Conservation (phyloP, 2,113 vertebrate species). For the Anoplopoma fimbria region DNA sequence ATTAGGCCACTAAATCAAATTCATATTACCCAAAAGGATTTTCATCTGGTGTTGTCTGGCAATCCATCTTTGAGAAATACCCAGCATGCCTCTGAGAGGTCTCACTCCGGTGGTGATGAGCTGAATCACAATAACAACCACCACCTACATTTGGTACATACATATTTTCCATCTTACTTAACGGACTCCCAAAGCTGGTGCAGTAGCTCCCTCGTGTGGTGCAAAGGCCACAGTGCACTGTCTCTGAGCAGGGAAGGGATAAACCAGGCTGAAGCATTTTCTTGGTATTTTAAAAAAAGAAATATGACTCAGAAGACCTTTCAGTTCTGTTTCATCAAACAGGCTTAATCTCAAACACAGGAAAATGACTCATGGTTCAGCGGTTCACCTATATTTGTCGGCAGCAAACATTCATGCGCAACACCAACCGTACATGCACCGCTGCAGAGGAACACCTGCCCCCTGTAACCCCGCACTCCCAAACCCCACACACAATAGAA, state of each 20-base stretch:
- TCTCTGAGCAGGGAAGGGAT: no score
- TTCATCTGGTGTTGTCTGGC: slow-evolving; percentile 45
- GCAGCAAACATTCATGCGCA: not conserved
- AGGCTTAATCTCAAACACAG: not conserved
- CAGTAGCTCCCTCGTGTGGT: slow-evolving; percentile 63
- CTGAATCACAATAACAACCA: slow-evolving; percentile 66
- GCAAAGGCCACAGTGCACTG: slow-evolving; percentile 12
- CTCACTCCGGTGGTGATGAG: slow-evolving; percentile 57
- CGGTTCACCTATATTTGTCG: not conserved
- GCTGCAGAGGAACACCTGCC: not conserved
- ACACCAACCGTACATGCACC: not conserved
- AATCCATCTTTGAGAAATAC: slow-evolving; percentile 57
- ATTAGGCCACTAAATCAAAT: slow-evolving; percentile 58
- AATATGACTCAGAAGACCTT: slow-evolving; percentile 32
- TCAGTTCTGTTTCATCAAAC: slow-evolving; percentile 4
- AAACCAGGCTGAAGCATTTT: not conserved
- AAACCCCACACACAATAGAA: not conserved
- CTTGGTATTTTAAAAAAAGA: not conserved
- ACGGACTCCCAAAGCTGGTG: not conserved
- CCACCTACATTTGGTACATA: slow-evolving; percentile 20
- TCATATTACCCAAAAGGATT: slow-evolving; percentile 52
- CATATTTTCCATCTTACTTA: slow-evolving; percentile 35
- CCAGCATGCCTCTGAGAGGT: slow-evolving; percentile 47
- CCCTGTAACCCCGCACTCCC: not conserved
- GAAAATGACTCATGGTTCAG: slow-evolving; percentile 6